Percentiles rank a stretch among this genome's conserved stretches.
Conservation (phyloP, 2,888 invertebrate species). For the Aromia moschata region DNA sequence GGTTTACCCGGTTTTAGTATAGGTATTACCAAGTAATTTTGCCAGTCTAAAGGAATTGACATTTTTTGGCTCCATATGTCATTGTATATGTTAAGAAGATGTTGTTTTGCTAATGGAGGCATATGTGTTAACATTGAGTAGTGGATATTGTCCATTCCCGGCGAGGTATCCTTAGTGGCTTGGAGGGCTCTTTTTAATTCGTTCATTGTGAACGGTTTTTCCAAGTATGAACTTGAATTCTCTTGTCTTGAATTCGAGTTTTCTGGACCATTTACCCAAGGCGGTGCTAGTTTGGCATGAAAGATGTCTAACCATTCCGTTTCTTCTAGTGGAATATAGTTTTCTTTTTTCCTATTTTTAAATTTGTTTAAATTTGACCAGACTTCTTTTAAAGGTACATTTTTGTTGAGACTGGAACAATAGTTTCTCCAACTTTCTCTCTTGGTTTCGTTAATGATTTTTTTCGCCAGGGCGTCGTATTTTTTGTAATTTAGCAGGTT, state of each 20-base stretch:
- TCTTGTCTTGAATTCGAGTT: too few relatives aligned
- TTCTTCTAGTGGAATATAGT: background rate
- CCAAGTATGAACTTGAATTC: background rate
- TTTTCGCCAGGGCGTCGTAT: background rate
- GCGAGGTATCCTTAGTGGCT: conserved; percentile 1
- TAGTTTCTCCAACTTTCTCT: background rate
- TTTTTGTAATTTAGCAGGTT: background rate
- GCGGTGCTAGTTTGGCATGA: too few relatives aligned
- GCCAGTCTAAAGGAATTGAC: too few relatives aligned
- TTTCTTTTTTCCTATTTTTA: conserved; percentile 7
- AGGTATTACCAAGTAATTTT: too few relatives aligned
- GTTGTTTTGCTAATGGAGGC: too few relatives aligned
- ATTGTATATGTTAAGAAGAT: background rate
- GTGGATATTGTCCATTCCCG: background rate
- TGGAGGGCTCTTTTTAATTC: too few relatives aligned
- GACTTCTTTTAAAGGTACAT: background rate
- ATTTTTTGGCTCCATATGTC: background rate
- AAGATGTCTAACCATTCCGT: background rate
- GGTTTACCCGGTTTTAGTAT: conserved; percentile 1
- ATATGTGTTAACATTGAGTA: conserved; percentile 1
- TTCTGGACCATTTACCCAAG: too few relatives aligned
- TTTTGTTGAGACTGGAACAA: background rate
- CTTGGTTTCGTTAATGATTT: conserved; percentile 1
- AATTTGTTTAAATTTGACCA: conserved; percentile 4
- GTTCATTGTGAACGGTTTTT: background rate